These are phyloP conservation scores for Rotaria socialis DNA, from an alignment of 2,888 invertebrate genomes.

Conservation along the genomic window DNA sequence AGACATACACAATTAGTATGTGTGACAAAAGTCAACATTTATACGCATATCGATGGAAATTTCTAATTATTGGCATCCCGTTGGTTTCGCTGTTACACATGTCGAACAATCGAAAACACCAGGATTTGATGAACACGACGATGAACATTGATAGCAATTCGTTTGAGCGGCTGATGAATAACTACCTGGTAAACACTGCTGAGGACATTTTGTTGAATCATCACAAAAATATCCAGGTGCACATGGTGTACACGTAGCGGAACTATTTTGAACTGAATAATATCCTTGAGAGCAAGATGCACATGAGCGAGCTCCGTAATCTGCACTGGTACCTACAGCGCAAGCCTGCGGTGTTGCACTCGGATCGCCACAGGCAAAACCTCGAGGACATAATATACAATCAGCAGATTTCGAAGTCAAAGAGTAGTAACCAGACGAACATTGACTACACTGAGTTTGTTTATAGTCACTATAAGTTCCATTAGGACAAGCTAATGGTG, in stretches of 20 bases:
- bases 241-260: neutral
- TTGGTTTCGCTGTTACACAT: neutral
- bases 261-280: neutral
- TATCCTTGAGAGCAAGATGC: neutral
- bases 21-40: no score
- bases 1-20: no score
- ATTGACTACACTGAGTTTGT: neutral
- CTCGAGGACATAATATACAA: neutral
- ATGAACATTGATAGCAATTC: neutral
- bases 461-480: neutral
- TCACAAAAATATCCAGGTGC: conserved; percentile 5
- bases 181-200: neutral
- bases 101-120: conserved; percentile 10
- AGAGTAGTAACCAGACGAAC: neutral
- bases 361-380: neutral
- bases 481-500: neutral
- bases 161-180: neutral
- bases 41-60: neutral
- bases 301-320: neutral
- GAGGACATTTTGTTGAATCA: neutral
- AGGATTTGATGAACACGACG: neutral
- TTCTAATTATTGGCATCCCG: neutral
- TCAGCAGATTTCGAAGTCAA: neutral
- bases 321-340: neutral
- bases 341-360: neutral